Evolutionary conservation across 2,888 invertebrate genomes (phyloP).

Genomic region (Mylabris sibirica): DNA sequence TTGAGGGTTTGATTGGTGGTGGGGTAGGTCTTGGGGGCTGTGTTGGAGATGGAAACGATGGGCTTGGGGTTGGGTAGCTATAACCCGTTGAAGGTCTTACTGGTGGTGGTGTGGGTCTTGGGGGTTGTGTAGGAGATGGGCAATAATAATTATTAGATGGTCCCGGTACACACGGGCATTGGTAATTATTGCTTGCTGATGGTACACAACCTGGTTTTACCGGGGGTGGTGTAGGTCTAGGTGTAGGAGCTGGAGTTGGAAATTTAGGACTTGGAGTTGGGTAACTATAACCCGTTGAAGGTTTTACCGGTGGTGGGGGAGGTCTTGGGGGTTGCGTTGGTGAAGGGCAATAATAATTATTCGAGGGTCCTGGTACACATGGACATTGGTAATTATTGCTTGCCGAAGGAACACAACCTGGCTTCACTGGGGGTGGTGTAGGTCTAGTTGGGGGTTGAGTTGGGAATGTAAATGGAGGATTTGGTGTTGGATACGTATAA

Average conservation of each 20-base stretch:
- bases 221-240: neutral
- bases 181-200: slow-evolving; percentile 11
- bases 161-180: neutral
- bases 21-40: neutral
- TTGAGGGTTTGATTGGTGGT: neutral
- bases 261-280: slow-evolving; percentile 19
- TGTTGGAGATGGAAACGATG: neutral
- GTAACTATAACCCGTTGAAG: neutral
- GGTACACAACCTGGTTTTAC: slow-evolving; percentile 7
- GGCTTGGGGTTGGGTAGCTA: slow-evolving; percentile 9
- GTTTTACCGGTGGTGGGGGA: neutral
- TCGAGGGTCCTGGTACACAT: neutral
- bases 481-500: slow-evolving; percentile 34
- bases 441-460: slow-evolving; percentile 21
- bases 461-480: slow-evolving; percentile 15
- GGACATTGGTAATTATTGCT: slow-evolving; percentile 16
- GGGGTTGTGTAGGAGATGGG: neutral
- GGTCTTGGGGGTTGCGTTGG: neutral
- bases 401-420: slow-evolving; percentile 25
- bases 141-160: neutral
- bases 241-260: neutral
- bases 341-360: neutral
- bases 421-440: slow-evolving; percentile 27
- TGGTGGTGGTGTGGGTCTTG: slow-evolving; percentile 27
- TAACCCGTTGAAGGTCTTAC: neutral